These are phyloP conservation scores for Edolisoma coerulescens DNA, from an alignment of 2,113 vertebrate species.

Conservation along the genomic window DNA sequence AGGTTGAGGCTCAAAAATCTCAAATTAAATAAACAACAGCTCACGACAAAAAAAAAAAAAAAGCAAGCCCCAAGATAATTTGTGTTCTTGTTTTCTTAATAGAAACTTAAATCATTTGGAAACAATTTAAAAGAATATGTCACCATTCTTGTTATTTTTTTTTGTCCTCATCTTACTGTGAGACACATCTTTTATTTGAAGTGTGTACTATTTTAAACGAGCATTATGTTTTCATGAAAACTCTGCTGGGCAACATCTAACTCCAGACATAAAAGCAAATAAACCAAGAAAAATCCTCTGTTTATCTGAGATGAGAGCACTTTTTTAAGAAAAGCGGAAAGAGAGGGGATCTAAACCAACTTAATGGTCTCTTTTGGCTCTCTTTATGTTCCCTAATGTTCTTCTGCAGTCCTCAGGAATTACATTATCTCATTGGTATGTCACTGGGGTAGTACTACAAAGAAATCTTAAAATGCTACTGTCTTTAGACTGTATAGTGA, in stretches of 20 bases:
- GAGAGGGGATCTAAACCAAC: neutral
- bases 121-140: neutral
- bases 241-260: neutral
- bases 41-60: neutral
- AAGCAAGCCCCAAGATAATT: neutral
- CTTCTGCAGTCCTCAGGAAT: neutral
- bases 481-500: neutral
- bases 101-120: neutral
- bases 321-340: neutral
- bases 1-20: neutral
- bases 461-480: neutral
- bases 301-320: neutral
- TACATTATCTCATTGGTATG: neutral
- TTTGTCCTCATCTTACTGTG: neutral
- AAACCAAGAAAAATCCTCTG: neutral
- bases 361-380: neutral
- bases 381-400: neutral
- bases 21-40: neutral
- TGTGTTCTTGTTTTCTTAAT: neutral
- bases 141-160: neutral
- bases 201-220: neutral
- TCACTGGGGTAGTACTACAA: neutral
- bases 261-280: slow-evolving; percentile 35
- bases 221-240: neutral
- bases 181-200: neutral